Conservation (phyloP, 2,888 invertebrate species). For the Platerodrilus igneus region DNA sequence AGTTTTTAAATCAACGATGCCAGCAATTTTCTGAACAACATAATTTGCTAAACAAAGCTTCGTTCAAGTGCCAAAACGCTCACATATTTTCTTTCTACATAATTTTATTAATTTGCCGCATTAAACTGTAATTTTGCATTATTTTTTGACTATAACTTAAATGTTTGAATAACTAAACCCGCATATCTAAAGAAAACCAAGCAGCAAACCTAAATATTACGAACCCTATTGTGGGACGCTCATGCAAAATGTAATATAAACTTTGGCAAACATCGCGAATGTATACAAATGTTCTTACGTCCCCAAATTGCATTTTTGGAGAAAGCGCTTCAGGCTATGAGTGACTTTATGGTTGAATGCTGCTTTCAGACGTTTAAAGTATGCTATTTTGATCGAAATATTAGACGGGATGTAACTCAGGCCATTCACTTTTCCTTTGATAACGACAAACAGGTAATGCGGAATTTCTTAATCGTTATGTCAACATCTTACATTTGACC, state of each 20-base stretch:
- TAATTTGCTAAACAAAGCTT: too few species aligned
- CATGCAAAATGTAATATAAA: conserved; percentile 22
- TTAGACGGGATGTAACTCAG: conserved; percentile 20
- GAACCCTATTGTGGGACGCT: too few species aligned
- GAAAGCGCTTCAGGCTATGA: conserved; percentile 32
- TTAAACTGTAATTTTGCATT: too few species aligned
- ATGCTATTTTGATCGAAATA: conserved; percentile 34
- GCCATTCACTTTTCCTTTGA: conserved; percentile 13
- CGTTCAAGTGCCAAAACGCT: too few species aligned
- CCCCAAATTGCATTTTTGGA: conserved; percentile 24
- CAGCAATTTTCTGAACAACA: too few species aligned
- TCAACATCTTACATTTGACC: conserved; percentile 7
- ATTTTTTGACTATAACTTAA: too few species aligned
- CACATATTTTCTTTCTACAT: too few species aligned
- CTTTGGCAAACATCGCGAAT: conserved; percentile 22
- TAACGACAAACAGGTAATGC: conserved; percentile 10
- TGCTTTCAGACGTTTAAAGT: conserved; percentile 31
- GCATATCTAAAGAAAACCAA: too few species aligned
- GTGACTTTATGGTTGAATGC: conserved; percentile 35
- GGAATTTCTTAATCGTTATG: conserved; percentile 14
- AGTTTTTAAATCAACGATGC: too few species aligned
- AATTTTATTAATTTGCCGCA: too few species aligned
- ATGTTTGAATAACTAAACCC: too few species aligned
- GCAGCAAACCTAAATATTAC: too few species aligned
- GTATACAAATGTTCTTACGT: conserved; percentile 24